Percentiles rank a stretch among this genome's conserved stretches.
These are phyloP conservation scores for Crotalus tigris DNA, from an alignment of 2,113 vertebrate genomes.

Conservation along the genomic window DNA sequence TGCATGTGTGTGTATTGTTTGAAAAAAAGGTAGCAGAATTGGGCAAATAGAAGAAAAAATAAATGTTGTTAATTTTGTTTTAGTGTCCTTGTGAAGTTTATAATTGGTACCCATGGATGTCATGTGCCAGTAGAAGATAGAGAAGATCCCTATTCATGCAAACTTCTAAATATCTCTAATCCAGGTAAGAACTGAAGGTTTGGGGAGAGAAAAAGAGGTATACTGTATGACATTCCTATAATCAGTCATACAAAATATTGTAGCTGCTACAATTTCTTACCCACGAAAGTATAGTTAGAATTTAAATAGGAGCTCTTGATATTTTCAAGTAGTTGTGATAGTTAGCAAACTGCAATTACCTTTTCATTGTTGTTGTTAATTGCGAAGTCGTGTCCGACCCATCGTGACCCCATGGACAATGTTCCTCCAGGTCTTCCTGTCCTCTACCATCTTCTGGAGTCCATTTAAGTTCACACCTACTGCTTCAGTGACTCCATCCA, in stretches of 20 bases:
- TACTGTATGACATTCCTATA: background rate
- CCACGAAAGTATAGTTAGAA: background rate
- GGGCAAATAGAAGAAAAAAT: slow-evolving; percentile 42
- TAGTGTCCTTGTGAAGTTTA: slow-evolving; percentile 96
- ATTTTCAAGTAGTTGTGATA: background rate
- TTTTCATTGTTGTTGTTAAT: background rate
- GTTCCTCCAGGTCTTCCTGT: no score
- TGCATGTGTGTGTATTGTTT: background rate
- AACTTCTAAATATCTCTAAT: slow-evolving; percentile 86
- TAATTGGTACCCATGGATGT: slow-evolving; percentile 88
- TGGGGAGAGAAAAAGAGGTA: background rate
- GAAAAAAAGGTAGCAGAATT: background rate
- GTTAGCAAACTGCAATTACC: background rate
- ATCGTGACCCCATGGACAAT: no score
- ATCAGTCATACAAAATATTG: background rate
- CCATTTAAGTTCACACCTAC: no score
- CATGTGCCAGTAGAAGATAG: slow-evolving; percentile 89
- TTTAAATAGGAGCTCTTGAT: background rate
- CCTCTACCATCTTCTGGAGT: no score
- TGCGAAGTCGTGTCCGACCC: no score
- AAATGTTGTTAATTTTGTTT: slow-evolving; percentile 61
- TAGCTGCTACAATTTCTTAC: background rate
- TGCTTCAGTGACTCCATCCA: no score
- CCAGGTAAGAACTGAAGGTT: slow-evolving; percentile 74
- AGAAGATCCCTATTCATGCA: slow-evolving; percentile 94